phyloP scores from a whole-genome alignment of 2,888 invertebrate species.

The Clivina fossor region DNA sequence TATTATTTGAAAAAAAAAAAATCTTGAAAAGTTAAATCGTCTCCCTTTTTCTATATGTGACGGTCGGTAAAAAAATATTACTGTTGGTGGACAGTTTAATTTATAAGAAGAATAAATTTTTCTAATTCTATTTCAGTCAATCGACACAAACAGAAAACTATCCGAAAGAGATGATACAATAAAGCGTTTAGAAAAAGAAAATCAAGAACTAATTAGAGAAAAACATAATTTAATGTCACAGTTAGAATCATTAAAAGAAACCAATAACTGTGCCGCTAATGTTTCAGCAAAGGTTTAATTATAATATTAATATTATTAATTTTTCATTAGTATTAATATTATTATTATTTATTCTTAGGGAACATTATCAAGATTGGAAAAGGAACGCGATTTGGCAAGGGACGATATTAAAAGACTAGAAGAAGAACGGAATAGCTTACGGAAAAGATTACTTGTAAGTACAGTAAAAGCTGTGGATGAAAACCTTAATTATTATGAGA shows the following conservation, averaged over 20 bases:
- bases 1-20: too few species aligned
- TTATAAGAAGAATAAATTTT: too few species aligned
- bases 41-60: too few species aligned
- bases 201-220: slow-evolving; percentile 52
- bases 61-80: too few species aligned
- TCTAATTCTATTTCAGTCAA: slow-evolving; percentile 19
- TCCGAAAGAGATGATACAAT: slow-evolving; percentile 52
- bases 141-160: slow-evolving; percentile 48
- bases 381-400: slow-evolving; percentile 60
- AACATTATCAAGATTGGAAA: slow-evolving; percentile 51
- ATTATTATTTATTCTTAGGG: slow-evolving; percentile 48
- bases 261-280: slow-evolving; percentile 37
- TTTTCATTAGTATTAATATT: slow-evolving; percentile 16
- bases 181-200: slow-evolving; percentile 52
- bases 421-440: slow-evolving; percentile 61
- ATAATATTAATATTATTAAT: slow-evolving; percentile 20
- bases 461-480: too few species aligned
- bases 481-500: too few species aligned
- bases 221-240: slow-evolving; percentile 52
- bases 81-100: too few species aligned
- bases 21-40: too few species aligned
- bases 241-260: slow-evolving; percentile 45
- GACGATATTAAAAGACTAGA: slow-evolving; percentile 60
- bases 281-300: too few species aligned
- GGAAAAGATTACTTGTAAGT: slow-evolving; percentile 60